A percentile compares a stretch with the other conserved stretches of the same genome.
Conservation (phyloP, 2,888 invertebrate genomes). For the Coremacera marginata region DNA sequence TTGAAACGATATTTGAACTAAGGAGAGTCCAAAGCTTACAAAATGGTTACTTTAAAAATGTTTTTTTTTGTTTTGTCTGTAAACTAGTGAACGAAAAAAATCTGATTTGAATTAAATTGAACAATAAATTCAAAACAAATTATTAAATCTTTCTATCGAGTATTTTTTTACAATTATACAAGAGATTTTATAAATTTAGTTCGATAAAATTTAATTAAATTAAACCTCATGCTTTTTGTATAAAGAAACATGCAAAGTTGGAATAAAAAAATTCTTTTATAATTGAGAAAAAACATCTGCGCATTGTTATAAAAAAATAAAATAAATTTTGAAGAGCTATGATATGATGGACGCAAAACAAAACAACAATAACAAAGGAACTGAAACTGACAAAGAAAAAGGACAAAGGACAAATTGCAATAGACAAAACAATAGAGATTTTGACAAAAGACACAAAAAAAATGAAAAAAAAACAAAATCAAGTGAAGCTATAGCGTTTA, state of each 20-base stretch:
- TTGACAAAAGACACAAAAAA: conserved; percentile 14
- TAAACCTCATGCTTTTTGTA: not conserved
- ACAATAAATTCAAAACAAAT: no score
- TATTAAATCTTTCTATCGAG: no score
- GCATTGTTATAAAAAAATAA: not conserved
- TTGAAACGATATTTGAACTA: no score
- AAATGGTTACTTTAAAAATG: no score
- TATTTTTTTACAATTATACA: no score
- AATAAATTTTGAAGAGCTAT: not conserved
- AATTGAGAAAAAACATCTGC: not conserved
- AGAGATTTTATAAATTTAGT: no score
- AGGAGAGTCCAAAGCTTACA: no score
- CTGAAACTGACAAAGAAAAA: conserved; percentile 10
- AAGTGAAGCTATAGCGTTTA: conserved; percentile 39
- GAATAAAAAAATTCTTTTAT: not conserved
- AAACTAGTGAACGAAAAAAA: no score
- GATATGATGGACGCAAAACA: conserved; percentile 14
- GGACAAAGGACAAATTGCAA: conserved; percentile 6
- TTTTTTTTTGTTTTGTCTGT: no score
- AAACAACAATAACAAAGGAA: conserved; percentile 28
- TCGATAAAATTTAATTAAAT: not conserved
- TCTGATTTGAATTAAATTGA: no score
- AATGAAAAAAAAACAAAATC: conserved; percentile 28
- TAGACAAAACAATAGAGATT: conserved; percentile 6
- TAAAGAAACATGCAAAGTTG: conserved; percentile 13